These are phyloP conservation scores for Malacoctenus gilli DNA, from an alignment of 2,797 vertebrate species.

Conservation along the genomic window DNA sequence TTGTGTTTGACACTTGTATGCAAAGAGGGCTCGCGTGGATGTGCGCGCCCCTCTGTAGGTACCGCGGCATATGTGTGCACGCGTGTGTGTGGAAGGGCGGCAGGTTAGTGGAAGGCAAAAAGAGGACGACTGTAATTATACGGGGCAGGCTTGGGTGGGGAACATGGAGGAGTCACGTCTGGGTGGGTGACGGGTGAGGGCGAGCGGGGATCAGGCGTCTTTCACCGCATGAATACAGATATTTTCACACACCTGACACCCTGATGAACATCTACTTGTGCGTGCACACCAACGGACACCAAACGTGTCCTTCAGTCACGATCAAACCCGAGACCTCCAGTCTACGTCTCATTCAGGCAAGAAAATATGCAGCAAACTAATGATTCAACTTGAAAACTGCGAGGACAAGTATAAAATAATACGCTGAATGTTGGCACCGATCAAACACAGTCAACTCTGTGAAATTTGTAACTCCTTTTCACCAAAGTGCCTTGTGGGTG, in stretches of 20 bases:
- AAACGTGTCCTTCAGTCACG: too few relatives aligned
- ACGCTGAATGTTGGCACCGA: too few relatives aligned
- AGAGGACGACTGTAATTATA: constrained; percentile 52
- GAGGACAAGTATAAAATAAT: too few relatives aligned
- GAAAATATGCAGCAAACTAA: too few relatives aligned
- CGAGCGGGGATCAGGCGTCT: constrained; percentile 22
- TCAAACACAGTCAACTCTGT: too few relatives aligned
- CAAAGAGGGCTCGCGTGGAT: constrained; percentile 15
- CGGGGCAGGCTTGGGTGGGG: constrained; percentile 26
- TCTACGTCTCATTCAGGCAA: too few relatives aligned
- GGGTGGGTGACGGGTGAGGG: constrained; percentile 26
- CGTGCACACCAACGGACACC: too few relatives aligned
- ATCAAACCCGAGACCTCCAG: too few relatives aligned
- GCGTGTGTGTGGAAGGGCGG: not conserved
- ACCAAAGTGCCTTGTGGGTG: not conserved
- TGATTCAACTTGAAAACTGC: too few relatives aligned
- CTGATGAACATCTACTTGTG: constrained; percentile 1
- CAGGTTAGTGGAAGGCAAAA: constrained; percentile 25
- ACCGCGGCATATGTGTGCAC: constrained; percentile 2
- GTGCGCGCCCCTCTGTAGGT: not conserved
- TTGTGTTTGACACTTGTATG: constrained; percentile 51
- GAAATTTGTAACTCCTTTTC: not conserved
- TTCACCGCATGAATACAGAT: constrained; percentile 42
- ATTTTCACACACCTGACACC: constrained; percentile 23
- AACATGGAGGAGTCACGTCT: constrained; percentile 31